Base-by-base conservation (phyloP, 1,140 invertebrate genomes). In the Dendroctonus ponderosae region DNA sequence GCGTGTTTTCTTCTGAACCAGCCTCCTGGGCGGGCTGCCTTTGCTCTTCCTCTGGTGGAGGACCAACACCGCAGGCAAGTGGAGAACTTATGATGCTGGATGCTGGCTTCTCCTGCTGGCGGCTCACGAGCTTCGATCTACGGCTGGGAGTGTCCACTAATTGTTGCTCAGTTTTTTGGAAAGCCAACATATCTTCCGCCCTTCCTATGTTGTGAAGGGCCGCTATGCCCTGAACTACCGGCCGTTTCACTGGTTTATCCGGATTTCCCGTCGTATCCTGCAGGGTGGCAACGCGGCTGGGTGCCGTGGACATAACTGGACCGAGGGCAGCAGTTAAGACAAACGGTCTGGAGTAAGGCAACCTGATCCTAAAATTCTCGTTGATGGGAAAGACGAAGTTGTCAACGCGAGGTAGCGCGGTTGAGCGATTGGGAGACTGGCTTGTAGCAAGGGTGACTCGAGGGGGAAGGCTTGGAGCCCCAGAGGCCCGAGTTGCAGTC, bases 341-440 rank as follows among this genome's bases (percentile, higher is more conserved):
- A 12, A 48, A 48, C 8, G 57, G 57, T 12, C 40, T 59, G 39
- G 57, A 48, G 39, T 11, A 48, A 38, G 57, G 57, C 12, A 59
- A 12, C 43, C n/a, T 59, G 9, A 59, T 48, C 49, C 37, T 46
- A 48, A 59, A 59, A 42, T 59, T 46, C 39, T 59, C 42, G 39
- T 59, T 59, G n/a, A 43, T 26, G 44, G 4, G 26, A 43, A n/a
- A 43, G 7, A 5, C 3, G 12, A 9, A 12, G 5, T 46, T 26
- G 7, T 0, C 15, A 9, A 9, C 46, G 6, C 38, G 5, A 9
- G 37, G 42, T 26, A 9, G 3, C 26, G 1, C 26, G 26, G 26
- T 26, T 26, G 26, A 26, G 26, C 26, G 1, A 26, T 26, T 26
- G 26, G 26, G 26, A 26, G 1, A 26, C 26, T 26, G 26, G 26